Conservation (phyloP, 2,888 invertebrate genomes). For the Sphaeridia pumilis region DNA sequence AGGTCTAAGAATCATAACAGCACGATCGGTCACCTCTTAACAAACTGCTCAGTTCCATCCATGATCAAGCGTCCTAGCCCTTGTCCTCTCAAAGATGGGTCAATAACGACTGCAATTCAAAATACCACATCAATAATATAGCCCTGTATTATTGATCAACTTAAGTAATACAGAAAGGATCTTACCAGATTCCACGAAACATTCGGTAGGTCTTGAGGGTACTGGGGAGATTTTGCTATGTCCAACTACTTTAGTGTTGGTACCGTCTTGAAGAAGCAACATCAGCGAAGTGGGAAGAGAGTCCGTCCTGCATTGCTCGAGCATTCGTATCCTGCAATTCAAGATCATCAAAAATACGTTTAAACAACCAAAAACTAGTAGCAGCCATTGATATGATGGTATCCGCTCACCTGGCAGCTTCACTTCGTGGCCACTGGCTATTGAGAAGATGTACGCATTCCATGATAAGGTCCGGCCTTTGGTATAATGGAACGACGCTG, state of each 20-base stretch:
- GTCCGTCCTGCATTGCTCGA: constrained; percentile 44
- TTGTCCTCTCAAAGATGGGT: constrained; percentile 55
- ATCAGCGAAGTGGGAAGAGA: constrained; percentile 36
- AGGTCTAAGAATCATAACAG: too few species aligned
- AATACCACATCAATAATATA: constrained; percentile 1
- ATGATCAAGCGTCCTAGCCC: constrained; percentile 65
- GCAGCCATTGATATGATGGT: neutral
- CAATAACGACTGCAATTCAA: constrained; percentile 54
- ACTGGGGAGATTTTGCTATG: constrained; percentile 68
- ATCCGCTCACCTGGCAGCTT: constrained; percentile 52
- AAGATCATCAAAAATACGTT: constrained; percentile 1
- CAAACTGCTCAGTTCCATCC: constrained; percentile 61
- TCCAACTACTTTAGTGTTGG: constrained; percentile 50
- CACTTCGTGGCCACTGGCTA: constrained; percentile 76
- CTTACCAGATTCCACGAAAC: constrained; percentile 59
- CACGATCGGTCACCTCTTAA: constrained; percentile 42
- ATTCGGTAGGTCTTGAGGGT: constrained; percentile 55
- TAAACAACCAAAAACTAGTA: constrained; percentile 1
- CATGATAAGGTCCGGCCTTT: constrained; percentile 35
- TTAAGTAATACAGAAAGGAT: neutral
- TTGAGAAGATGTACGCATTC: constrained; percentile 66
- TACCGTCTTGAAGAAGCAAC: constrained; percentile 44
- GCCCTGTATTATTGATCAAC: neutral
- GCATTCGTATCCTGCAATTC: constrained; percentile 49
- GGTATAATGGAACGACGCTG: constrained; percentile 10